phyloP scores from a whole-genome alignment of 2,888 invertebrate species.

The Trichopoda pennipes region DNA sequence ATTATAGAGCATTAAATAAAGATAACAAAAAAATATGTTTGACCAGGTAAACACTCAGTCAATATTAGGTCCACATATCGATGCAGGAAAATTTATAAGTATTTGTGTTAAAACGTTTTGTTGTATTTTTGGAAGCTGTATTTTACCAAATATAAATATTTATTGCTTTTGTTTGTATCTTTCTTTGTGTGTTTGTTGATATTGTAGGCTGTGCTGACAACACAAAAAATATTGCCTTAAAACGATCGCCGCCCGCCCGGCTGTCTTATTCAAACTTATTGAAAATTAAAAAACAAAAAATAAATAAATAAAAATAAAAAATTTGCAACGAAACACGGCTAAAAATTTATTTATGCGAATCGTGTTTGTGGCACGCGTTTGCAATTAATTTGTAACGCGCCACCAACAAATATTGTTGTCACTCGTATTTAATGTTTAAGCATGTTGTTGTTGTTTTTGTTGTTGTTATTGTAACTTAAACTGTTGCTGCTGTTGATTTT shows the following conservation, averaged over 20 bases:
- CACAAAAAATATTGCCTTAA: constrained; percentile 27
- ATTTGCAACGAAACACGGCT: constrained; percentile 38
- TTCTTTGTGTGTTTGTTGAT: constrained; percentile 28
- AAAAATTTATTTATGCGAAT: constrained; percentile 65
- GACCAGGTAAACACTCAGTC: constrained; percentile 5
- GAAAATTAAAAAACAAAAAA: constrained; percentile 13
- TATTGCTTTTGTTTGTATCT: constrained; percentile 37
- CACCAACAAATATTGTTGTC: constrained; percentile 67
- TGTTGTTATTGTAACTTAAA: constrained; percentile 22
- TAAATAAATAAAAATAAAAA: constrained; percentile 23
- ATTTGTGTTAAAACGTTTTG: background rate
- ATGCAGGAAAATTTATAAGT: constrained; percentile 5
- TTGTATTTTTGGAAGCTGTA: constrained; percentile 50
- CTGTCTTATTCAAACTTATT: background rate
- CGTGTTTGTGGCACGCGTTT: constrained; percentile 68
- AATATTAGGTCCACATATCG: background rate
- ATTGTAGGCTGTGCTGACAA: constrained; percentile 41
- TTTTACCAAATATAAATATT: constrained; percentile 36
- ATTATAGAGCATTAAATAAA: background rate
- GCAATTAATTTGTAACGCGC: constrained; percentile 69
- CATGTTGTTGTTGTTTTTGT: constrained; percentile 15
- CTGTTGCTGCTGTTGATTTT: constrained; percentile 15
- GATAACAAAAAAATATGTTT: background rate
- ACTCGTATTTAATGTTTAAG: constrained; percentile 57
- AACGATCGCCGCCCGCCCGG: background rate